A percentile compares a stretch with the other conserved stretches of the same genome.
Conservation (phyloP, 2,797 vertebrate species). For the Sebastes trivittatus region DNA sequence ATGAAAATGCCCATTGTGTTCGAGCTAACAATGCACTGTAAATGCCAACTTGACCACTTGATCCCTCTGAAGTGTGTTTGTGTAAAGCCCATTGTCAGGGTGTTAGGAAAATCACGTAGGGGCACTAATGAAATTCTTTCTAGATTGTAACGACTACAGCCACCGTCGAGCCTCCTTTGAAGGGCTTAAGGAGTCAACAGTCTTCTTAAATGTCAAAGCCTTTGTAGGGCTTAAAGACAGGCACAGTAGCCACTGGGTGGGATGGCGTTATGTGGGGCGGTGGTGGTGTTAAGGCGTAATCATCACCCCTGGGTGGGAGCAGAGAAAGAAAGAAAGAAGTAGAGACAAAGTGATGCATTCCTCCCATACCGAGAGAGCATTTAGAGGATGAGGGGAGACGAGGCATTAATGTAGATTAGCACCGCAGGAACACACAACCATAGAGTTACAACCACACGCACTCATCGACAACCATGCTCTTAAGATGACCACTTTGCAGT, state of each 20-base stretch:
- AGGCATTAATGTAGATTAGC: conserved; percentile 67
- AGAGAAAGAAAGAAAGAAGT: conserved; percentile 12
- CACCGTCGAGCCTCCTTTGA: conserved; percentile 55
- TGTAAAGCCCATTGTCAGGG: conserved; percentile 48
- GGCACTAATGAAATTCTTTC: conserved; percentile 76
- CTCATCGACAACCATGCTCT: neutral
- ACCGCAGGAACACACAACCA: conserved; percentile 22
- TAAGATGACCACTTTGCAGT: conserved; percentile 4
- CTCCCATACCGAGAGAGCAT: conserved; percentile 51
- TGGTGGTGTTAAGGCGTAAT: conserved; percentile 44
- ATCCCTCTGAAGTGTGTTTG: conserved; percentile 49
- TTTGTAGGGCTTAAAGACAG: conserved; percentile 64
- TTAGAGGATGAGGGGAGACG: conserved; percentile 55
- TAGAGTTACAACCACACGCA: neutral
- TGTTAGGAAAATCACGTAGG: conserved; percentile 45
- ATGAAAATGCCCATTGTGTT: conserved; percentile 43
- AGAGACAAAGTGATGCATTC: conserved; percentile 69
- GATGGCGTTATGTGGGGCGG: conserved; percentile 24
- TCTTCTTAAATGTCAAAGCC: conserved; percentile 72
- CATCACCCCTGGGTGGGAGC: conserved; percentile 56
- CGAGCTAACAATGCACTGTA: conserved; percentile 36
- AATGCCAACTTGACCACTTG: conserved; percentile 44
- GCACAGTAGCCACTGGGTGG: conserved; percentile 44
- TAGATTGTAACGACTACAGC: conserved; percentile 57
- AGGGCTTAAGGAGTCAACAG: conserved; percentile 67